Evolutionary conservation across 2,113 vertebrate species (phyloP), one percentile per base, ranked within the genome.

Genomic region (Varanus komodoensis): DNA sequence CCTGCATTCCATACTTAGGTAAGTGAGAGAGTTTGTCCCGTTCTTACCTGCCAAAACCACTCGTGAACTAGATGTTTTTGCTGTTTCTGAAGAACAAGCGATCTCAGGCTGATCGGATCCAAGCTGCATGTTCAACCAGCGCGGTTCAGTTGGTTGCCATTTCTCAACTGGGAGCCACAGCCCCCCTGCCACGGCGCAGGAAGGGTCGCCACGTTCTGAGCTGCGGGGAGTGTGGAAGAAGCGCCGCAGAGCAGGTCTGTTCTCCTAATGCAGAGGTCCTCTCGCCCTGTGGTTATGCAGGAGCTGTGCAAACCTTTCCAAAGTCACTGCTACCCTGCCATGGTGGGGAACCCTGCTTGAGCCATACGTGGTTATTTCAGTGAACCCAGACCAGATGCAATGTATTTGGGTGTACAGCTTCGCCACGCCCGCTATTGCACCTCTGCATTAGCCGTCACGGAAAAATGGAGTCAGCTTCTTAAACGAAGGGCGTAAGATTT

Each of bases 1-100:
- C 99, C 92, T 98, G 97, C 71, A 99, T 99, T 93, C 99, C 99
- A 1, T 99, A 99, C 94, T 97, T 99, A 91, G 99, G 99, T 99
- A 96, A 96, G 96, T 97, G 95, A 94, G 87, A 91, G 12, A 77
- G 83, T 38, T 44, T 69, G 74, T 1, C 7, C 82, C 89, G 85
- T 27, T 91, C 82, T n/a, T 92, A 73, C 90, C 87, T 90, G 17
- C 67, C 69, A 64, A 91, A 89, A 93, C 91, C 3, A 50, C 32
- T 88, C 61, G 84, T 77, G 86, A 84, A 64, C 85, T 84, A 93
- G 85, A 74, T 92, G 79, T 69, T 71, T 92, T 92, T 89, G 57
- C 14, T 94, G 34, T 67, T 91, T 95, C 82, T 94, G 89, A 48
- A 48, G 91, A 86, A 89, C 0, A 23, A 44, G 8, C 61, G 75